These are phyloP conservation scores for Drosophila pachea DNA, from an alignment of 1,140 invertebrate genomes.

Conservation along the genomic window DNA sequence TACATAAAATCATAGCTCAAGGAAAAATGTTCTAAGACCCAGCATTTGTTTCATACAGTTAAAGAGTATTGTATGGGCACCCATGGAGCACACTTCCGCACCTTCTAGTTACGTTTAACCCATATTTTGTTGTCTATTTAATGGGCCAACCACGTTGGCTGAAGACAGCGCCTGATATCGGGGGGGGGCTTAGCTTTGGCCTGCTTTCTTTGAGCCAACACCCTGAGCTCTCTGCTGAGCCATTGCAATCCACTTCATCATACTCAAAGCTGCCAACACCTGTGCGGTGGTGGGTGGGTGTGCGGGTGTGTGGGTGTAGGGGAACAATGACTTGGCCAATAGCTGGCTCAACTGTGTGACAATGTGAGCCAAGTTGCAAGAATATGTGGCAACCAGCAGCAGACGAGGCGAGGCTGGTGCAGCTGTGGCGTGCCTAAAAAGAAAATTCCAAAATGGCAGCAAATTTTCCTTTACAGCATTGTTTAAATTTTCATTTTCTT, in stretches of 20 bases:
- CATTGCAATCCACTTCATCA: conserved; percentile 67
- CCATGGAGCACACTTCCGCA: no score
- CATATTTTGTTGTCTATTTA: background rate
- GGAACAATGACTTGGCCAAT: conserved; percentile 36
- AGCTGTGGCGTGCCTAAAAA: conserved; percentile 32
- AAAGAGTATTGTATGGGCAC: no score
- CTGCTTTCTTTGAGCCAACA: conserved; percentile 20
- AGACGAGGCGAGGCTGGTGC: conserved; percentile 5
- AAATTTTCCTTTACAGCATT: conserved; percentile 45
- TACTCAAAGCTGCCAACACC: conserved; percentile 60
- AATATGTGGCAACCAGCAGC: conserved; percentile 44
- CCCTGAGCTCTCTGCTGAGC: conserved; percentile 27
- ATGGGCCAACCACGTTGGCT: background rate
- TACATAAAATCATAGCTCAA: conserved; percentile 14
- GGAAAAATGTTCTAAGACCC: conserved; percentile 3
- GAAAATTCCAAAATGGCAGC: conserved; percentile 50
- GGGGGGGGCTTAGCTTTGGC: conserved; percentile 19
- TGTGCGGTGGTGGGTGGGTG: conserved; percentile 32
- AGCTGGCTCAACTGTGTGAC: conserved; percentile 48
- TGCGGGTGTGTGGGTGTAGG: no score
- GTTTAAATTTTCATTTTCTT: conserved; percentile 73
- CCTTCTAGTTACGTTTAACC: no score
- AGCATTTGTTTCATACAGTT: conserved; percentile 43
- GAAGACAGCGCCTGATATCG: conserved; percentile 13
- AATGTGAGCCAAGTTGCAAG: conserved; percentile 64